Evolutionary conservation across 2,888 invertebrate species (phyloP), one percentile per base, ranked within the genome.

Genomic region (Amphimallon solstitiale): DNA sequence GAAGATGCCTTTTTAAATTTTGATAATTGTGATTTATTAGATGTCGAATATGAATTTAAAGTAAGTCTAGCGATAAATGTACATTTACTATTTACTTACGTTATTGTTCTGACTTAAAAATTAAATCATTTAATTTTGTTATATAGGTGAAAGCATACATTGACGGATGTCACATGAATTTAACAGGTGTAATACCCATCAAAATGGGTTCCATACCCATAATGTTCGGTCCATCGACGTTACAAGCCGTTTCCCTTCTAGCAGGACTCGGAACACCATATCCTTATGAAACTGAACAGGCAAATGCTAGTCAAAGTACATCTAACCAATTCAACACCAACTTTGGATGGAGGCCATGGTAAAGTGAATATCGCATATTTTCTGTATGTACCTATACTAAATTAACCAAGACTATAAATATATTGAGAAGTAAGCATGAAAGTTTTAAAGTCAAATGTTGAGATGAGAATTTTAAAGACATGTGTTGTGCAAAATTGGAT

Each of bases 181-280:
- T 40, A 21, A 21, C 7, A n/a, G 38, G 14, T 2, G n/a, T 7
- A 23, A 43, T 56, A 21, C 56, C 56, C 1, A 40, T 56, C 4
- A 56, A n/a, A 23, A 12, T 56, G 14, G 56, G 56, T 4, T 40
- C 5, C 35, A 51, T 51, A 14, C 35, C 51, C 17, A 34, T 51
- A 17, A 29, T 9, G 5, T 10, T 51, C 9, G 51, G 40, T 23
- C n/a, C 19, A 7, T 7, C 12, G 6, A 40, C n/a, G 10, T n/a
- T 3, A 7, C 40, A 19, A 12, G 3, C 23, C 4, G 56, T 56
- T 14, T 19, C 19, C 7, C 23, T 56, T 7, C 14, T 23, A 3
- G 56, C 40, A 1, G 56, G 56, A 0, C 40, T 56, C 14, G 40
- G 40, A 12, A 40, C 56, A 14, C 56, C 56, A 12, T 56, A 56